phyloP scores from a whole-genome alignment of 2,888 invertebrate genomes.

The Drosophila siamana region DNA sequence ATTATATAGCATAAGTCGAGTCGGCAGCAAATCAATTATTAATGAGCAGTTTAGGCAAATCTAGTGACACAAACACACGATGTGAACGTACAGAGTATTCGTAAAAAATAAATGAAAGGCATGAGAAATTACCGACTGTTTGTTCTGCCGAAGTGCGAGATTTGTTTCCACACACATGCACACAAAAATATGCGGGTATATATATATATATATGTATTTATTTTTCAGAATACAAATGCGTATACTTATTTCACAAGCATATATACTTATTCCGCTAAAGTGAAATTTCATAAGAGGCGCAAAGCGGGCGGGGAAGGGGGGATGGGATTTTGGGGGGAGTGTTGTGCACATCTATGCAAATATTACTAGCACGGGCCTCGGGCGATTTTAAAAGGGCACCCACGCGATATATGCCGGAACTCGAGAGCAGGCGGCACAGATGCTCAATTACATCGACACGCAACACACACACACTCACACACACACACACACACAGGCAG shows the following conservation, averaged over 20 bases:
- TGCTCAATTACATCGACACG: constrained; percentile 52
- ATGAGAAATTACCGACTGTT: constrained; percentile 27
- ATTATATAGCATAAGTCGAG: constrained; percentile 16
- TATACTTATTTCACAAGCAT: constrained; percentile 6
- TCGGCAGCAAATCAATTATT: constrained; percentile 22
- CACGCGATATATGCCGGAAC: constrained; percentile 31
- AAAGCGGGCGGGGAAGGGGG: no score
- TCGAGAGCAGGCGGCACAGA: constrained; percentile 26
- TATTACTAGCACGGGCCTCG: constrained; percentile 48
- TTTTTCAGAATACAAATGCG: background rate
- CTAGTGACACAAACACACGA: constrained; percentile 1
- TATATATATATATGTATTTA: background rate
- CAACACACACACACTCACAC: constrained; percentile 1
- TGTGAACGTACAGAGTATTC: background rate
- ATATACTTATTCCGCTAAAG: constrained; percentile 22
- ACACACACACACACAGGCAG: background rate
- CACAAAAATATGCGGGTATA: no score
- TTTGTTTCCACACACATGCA: constrained; percentile 12
- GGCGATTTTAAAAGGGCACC: constrained; percentile 34
- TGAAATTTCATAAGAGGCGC: constrained; percentile 35
- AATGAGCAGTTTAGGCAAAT: constrained; percentile 12
- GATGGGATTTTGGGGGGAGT: no score
- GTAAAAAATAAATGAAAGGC: background rate
- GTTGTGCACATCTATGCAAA: constrained; percentile 62
- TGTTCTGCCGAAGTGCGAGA: constrained; percentile 20